phyloP scores from a whole-genome alignment of 2,888 invertebrate genomes.

The Branchellion lobata region DNA sequence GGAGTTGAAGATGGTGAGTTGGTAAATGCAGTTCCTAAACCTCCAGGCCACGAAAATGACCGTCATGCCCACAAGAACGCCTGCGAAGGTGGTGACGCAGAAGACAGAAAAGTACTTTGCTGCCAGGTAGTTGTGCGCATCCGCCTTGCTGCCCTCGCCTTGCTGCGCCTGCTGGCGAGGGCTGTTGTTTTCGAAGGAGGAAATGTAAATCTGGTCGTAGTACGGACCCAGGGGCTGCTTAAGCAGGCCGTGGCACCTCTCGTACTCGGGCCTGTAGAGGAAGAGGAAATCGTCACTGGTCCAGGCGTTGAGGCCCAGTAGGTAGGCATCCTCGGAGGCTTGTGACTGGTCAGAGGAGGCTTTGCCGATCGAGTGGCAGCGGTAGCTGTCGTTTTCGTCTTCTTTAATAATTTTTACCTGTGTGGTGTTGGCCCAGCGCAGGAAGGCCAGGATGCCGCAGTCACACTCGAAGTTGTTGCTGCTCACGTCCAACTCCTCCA shows the following conservation, averaged over 20 bases:
- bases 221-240: not conserved
- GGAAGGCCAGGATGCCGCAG: constrained; percentile 49
- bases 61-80: constrained; percentile 36
- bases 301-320: constrained; percentile 33
- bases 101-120: constrained; percentile 31
- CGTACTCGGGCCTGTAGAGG: constrained; percentile 34
- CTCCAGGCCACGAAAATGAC: constrained; percentile 43
- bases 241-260: constrained; percentile 33
- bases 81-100: constrained; percentile 32
- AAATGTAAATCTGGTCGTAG: not conserved
- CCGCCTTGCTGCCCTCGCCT: not conserved
- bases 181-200: not conserved
- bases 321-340: not conserved
- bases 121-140: not conserved
- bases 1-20: constrained; percentile 50
- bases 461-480: constrained; percentile 51
- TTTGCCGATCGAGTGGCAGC: constrained; percentile 27
- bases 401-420: constrained; percentile 46
- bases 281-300: constrained; percentile 45
- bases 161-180: not conserved
- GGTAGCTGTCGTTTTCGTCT: constrained; percentile 40
- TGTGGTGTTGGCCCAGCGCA: constrained; percentile 51
- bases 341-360: constrained; percentile 39
- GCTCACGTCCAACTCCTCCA: constrained; percentile 51
- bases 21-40: constrained; percentile 49